Percentiles rank a stretch among this genome's conserved stretches.
Conservation (phyloP, 2,113 vertebrate species). For the Felis catus region DNA sequence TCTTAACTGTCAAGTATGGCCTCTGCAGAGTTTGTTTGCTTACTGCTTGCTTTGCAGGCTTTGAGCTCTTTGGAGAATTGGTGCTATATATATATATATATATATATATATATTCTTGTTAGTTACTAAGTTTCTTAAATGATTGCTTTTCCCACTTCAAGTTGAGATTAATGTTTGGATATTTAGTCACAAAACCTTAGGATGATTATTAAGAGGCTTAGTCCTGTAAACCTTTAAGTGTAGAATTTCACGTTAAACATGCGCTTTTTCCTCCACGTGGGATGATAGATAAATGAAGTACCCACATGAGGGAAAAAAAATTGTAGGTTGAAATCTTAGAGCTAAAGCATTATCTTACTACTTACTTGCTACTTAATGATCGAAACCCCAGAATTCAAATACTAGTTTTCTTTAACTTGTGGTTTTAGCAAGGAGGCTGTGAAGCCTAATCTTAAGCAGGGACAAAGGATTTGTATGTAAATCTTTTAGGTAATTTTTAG, state of each 20-base stretch:
- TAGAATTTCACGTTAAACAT: background rate
- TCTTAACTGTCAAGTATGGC: slow-evolving; percentile 8
- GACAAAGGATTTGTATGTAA: background rate
- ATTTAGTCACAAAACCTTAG: background rate
- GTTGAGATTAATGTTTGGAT: background rate
- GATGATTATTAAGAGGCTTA: background rate
- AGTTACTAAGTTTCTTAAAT: background rate
- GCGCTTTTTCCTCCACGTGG: background rate
- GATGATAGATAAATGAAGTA: background rate
- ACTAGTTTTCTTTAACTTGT: background rate
- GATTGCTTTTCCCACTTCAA: background rate
- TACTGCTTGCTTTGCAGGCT: slow-evolving; percentile 37
- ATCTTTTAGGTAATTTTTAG: background rate
- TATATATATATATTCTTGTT: background rate
- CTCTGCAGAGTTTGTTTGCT: slow-evolving; percentile 24
- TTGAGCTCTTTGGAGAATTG: slow-evolving; percentile 77
- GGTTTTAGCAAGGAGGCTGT: background rate
- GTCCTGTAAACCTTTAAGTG: background rate
- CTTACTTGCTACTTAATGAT: background rate
- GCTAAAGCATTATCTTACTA: background rate
- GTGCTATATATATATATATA: slow-evolving; percentile 64
- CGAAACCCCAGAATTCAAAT: background rate
- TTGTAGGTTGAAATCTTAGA: background rate
- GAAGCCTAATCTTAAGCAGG: background rate
- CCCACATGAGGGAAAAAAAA: background rate